phyloP scores from a whole-genome alignment of 2,113 vertebrate species.

The Chascanopsetta lugubris region DNA sequence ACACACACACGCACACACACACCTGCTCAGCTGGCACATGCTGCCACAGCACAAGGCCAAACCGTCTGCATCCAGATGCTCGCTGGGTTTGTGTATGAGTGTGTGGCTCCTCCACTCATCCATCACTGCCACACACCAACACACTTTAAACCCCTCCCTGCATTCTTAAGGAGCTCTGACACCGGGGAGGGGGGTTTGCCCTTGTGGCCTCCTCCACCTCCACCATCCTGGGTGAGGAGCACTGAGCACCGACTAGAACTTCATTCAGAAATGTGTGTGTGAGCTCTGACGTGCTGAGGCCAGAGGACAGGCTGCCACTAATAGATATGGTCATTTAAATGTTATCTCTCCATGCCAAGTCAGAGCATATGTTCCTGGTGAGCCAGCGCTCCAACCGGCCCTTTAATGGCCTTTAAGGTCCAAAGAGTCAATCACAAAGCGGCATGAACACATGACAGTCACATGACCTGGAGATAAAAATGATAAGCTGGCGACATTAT shows the following conservation, averaged over 20 bases:
- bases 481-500: constrained; percentile 12
- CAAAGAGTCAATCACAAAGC: constrained; percentile 27
- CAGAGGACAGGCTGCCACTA: constrained; percentile 38
- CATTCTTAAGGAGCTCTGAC: constrained; percentile 79
- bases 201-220: constrained; percentile 49
- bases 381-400: constrained; percentile 40
- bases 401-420: constrained; percentile 54
- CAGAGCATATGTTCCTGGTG: constrained; percentile 43
- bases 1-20: constrained; percentile 23
- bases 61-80: constrained; percentile 60
- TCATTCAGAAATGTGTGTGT: constrained; percentile 13
- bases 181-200: constrained; percentile 55
- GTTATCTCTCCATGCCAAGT: constrained; percentile 36
- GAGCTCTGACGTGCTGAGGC: constrained; percentile 7
- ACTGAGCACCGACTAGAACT: constrained; percentile 6
- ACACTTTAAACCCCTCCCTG: constrained; percentile 77
- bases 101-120: constrained; percentile 55
- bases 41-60: constrained; percentile 39
- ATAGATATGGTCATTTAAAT: constrained; percentile 42
- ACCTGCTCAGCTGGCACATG: constrained; percentile 48
- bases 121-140: constrained; percentile 75
- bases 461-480: constrained; percentile 12
- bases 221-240: constrained; percentile 4
- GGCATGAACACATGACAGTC: too few species aligned
- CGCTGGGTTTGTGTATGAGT: neutral